Percentiles rank a stretch among this genome's conserved stretches.
These are phyloP conservation scores for Dioctria linearis DNA, from an alignment of 2,888 invertebrate genomes.

Conservation along the genomic window DNA sequence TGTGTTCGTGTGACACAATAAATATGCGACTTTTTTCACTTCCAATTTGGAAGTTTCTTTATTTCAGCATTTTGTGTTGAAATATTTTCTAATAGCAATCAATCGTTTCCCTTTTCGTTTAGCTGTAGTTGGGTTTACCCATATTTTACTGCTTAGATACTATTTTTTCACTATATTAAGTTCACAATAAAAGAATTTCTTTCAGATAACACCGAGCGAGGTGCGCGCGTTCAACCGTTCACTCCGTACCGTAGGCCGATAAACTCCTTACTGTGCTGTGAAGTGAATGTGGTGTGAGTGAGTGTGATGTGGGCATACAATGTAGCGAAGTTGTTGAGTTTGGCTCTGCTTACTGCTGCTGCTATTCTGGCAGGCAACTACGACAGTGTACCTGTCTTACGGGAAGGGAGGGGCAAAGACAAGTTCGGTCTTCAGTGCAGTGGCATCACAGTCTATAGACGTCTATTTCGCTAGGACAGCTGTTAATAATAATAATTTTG, in stretches of 20 bases:
- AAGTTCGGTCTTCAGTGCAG: background rate
- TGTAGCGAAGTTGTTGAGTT: no score
- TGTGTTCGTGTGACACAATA: conserved; percentile 50
- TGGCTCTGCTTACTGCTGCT: no score
- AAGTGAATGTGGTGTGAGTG: background rate
- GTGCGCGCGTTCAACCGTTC: conserved; percentile 38
- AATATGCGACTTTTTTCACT: conserved; percentile 47
- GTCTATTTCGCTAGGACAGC: no score
- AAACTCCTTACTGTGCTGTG: conserved; percentile 38
- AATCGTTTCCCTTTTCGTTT: background rate
- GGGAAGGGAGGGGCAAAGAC: conserved; percentile 5
- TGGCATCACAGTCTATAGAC: background rate
- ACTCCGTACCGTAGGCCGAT: conserved; percentile 45
- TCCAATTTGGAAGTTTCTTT: conserved; percentile 46
- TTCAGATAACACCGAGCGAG: conserved; percentile 35
- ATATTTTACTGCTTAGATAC: background rate
- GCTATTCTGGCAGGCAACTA: background rate
- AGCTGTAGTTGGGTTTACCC: background rate
- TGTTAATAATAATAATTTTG: no score
- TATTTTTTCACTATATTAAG: conserved; percentile 20
- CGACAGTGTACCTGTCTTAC: background rate
- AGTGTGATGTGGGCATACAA: no score
- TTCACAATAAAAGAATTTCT: conserved; percentile 19
- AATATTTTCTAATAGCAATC: background rate
- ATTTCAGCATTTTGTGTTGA: conserved; percentile 25